Evolutionary conservation across 2,113 vertebrate genomes (phyloP), one percentile per base, ranked within the genome.

Genomic region (Calidris pugnax): DNA sequence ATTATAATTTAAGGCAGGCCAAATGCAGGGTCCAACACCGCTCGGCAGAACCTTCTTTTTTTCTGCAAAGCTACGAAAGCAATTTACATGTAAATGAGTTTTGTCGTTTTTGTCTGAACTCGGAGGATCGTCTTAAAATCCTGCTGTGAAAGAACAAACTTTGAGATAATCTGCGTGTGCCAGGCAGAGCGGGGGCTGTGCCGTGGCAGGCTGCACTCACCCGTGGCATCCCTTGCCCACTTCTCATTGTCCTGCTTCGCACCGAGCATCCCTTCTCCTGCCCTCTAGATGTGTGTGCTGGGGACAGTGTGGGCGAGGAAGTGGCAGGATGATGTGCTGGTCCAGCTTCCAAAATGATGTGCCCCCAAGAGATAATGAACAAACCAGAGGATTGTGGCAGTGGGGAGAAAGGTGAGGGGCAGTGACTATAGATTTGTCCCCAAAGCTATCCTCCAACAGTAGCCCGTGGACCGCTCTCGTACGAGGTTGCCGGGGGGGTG

Each of bases 31-130:
- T 94, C 97, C 96, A 92, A 77, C 77, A 53, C 66, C 66, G 94
- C 95, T 96, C 85, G 0, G 59, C 95, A 91, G 92, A 95, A 94
- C 94, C 95, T 95, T 95, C 92, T 83, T 94, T 97, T 83, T 94
- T 97, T 96, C 94, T 95, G 95, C 92, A 94, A 89, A 97, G 92
- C 95, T 93, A 89, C 20, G 53, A 92, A 97, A 95, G 95, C 94
- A 97, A 97, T 97, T 97, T 97, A 85, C 95, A 97, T 97, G 92
- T 91, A 97, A 97, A 97, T 97, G 94, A 97, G 97, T 95, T 95
- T 89, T 95, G 96, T 97, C 92, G 66, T 96, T 97, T 97, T 95
- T 93, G 92, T 97, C 92, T 95, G 96, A 97, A 97, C 95, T 96
- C 93, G 43, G 77, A 95, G 94, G 95, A 96, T 96, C 97, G 94